These are phyloP conservation scores for Caenorhabditis uteleia DNA, from an alignment of 2,888 invertebrate species.

Conservation along the genomic window DNA sequence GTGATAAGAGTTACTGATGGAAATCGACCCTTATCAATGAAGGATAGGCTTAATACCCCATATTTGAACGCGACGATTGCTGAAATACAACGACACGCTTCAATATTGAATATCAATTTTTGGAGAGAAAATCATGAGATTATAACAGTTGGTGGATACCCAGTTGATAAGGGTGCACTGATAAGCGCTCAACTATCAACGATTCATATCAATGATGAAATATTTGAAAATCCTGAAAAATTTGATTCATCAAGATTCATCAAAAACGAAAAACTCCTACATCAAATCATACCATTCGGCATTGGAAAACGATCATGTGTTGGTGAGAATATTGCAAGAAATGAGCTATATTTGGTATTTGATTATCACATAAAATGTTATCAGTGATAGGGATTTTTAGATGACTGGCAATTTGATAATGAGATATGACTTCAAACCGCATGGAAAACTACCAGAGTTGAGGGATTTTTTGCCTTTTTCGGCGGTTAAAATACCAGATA, in stretches of 20 bases:
- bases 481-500: no score
- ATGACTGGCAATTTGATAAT: no score
- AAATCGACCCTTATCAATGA: slow-evolving; percentile 4
- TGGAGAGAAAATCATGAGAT: slow-evolving; percentile 25
- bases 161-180: slow-evolving; percentile 21
- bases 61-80: slow-evolving; percentile 26
- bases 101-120: slow-evolving; percentile 38
- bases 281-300: slow-evolving; percentile 40
- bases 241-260: slow-evolving; percentile 40
- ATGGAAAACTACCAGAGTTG: no score
- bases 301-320: slow-evolving; percentile 41
- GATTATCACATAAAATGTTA: no score
- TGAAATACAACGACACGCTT: slow-evolving; percentile 46
- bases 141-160: slow-evolving; percentile 23
- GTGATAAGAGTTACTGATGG: slow-evolving; percentile 25
- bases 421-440: no score
- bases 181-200: slow-evolving; percentile 36
- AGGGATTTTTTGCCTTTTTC: no score
- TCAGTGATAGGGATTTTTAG: no score
- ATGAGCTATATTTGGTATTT: slow-evolving; percentile 47
- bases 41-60: slow-evolving; percentile 15
- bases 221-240: slow-evolving; percentile 21
- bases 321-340: slow-evolving; percentile 43
- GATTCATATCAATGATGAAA: slow-evolving; percentile 30
- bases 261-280: slow-evolving; percentile 14